A percentile compares a stretch with the other conserved stretches of the same genome.
These are phyloP conservation scores for Pantala flavescens DNA, from an alignment of 1,140 invertebrate genomes.

Conservation along the genomic window DNA sequence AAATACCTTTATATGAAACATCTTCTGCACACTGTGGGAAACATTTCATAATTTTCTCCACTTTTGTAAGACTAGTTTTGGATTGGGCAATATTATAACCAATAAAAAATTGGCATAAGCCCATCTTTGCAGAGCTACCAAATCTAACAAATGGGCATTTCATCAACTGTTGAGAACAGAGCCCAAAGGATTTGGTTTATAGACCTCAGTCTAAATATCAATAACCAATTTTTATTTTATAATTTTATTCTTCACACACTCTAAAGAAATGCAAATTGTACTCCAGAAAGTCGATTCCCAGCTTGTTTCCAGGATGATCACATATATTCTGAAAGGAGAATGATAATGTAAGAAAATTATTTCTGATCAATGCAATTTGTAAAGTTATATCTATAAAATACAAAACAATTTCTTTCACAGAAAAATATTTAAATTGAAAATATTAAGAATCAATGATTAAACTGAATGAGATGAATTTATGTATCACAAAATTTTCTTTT, in stretches of 20 bases:
- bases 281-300: slow-evolving; percentile 42
- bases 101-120: background rate
- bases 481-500: too few species aligned
- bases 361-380: background rate
- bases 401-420: too few species aligned
- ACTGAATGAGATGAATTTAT: too few species aligned
- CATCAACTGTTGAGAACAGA: background rate
- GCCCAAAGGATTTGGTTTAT: background rate
- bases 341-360: background rate
- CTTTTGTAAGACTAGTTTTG: background rate
- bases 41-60: background rate
- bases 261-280: slow-evolving; percentile 49
- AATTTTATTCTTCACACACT: slow-evolving; percentile 42
- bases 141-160: background rate
- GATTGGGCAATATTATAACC: background rate
- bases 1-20: too few species aligned
- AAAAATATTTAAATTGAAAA: too few species aligned
- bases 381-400: too few species aligned
- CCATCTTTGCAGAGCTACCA: background rate
- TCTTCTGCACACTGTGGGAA: too few species aligned
- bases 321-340: slow-evolving; percentile 41
- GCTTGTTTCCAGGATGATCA: slow-evolving; percentile 31
- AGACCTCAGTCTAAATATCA: background rate
- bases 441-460: too few species aligned
- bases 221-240: background rate